Evolutionary conservation across 2,113 vertebrate genomes (phyloP).

Genomic region (Gasterosteus aculeatus): DNA sequence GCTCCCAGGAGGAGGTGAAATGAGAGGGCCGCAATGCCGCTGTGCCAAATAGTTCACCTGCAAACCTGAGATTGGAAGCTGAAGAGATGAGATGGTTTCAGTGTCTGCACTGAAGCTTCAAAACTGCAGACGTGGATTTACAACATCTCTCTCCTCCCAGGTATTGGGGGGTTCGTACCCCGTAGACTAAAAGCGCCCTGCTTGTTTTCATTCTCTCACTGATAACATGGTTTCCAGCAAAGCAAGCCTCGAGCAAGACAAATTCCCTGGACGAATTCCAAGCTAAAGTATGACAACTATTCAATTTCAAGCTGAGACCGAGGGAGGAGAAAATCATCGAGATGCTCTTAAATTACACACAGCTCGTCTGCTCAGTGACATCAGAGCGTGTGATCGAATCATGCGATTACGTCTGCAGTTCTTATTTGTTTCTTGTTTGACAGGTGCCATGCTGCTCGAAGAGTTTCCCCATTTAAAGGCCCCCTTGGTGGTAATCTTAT

Average conservation of each 20-base stretch:
- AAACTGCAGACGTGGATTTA: slow-evolving; percentile 10
- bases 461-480: slow-evolving; percentile 57
- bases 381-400: neutral
- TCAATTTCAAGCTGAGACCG: slow-evolving; percentile 54
- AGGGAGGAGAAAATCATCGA: slow-evolving; percentile 11
- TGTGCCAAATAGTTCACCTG: slow-evolving; percentile 43
- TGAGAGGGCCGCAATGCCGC: slow-evolving; percentile 25
- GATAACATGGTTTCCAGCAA: slow-evolving; percentile 49
- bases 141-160: slow-evolving; percentile 12
- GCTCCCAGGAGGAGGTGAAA: slow-evolving; percentile 25
- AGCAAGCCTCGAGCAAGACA: slow-evolving; percentile 67
- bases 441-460: slow-evolving; percentile 42
- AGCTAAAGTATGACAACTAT: slow-evolving; percentile 66
- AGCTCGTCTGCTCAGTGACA: neutral
- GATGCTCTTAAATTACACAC: neutral
- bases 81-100: slow-evolving; percentile 54
- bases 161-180: slow-evolving; percentile 19
- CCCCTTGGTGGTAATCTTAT: slow-evolving; percentile 74
- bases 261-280: slow-evolving; percentile 71
- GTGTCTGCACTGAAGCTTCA: neutral
- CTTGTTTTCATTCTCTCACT: slow-evolving; percentile 60
- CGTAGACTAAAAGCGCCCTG: slow-evolving; percentile 19
- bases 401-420: neutral
- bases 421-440: slow-evolving; percentile 35
- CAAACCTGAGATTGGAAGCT: slow-evolving; percentile 37